These are phyloP conservation scores for Drosophila melanosoma DNA, from an alignment of 2,888 invertebrate genomes.

Conservation along the genomic window DNA sequence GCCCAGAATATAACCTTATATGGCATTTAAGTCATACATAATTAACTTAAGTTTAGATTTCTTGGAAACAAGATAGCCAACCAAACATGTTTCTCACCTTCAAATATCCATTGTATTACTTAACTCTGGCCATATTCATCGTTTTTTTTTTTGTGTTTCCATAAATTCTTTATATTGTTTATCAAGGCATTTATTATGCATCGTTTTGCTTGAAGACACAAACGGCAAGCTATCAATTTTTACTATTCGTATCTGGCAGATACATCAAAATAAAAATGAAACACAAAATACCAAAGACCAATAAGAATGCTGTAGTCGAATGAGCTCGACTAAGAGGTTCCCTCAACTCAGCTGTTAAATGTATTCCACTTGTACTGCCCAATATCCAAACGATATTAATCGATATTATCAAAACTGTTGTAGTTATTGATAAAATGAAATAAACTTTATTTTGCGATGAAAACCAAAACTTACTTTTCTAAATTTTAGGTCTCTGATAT, in stretches of 20 bases:
- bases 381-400: neutral
- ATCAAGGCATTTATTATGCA: slow-evolving; percentile 75
- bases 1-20: neutral
- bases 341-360: neutral
- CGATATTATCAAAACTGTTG: neutral
- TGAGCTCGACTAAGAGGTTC: neutral
- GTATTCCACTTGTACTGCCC: neutral
- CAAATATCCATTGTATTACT: neutral
- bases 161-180: slow-evolving; percentile 66
- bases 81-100: slow-evolving; percentile 11
- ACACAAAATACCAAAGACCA: slow-evolving; percentile 1
- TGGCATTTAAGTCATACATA: slow-evolving; percentile 4
- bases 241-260: slow-evolving; percentile 71
- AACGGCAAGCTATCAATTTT: slow-evolving; percentile 71
- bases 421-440: neutral
- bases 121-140: slow-evolving; percentile 1
- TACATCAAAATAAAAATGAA: slow-evolving; percentile 67
- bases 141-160: slow-evolving; percentile 31
- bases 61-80: slow-evolving; percentile 4
- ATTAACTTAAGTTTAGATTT: neutral
- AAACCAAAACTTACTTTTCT: neutral
- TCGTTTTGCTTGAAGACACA: slow-evolving; percentile 68
- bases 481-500: neutral
- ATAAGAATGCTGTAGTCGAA: neutral
- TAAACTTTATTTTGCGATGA: neutral